These are phyloP conservation scores for Genyomyrus donnyi DNA, from an alignment of 2,113 vertebrate genomes.

Conservation along the genomic window DNA sequence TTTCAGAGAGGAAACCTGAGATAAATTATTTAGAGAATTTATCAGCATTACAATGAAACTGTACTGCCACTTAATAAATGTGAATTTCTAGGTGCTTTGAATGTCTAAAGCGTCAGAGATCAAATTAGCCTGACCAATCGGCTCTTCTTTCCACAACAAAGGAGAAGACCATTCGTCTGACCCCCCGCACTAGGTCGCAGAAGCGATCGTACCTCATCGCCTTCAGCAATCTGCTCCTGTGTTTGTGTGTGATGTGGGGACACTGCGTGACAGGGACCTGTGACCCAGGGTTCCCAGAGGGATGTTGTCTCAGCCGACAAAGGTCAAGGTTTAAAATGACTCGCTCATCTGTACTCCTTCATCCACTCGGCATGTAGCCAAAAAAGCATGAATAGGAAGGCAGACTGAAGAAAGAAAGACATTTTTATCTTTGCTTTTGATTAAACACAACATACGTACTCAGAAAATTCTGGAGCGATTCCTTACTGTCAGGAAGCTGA, in stretches of 20 bases:
- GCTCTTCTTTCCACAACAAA: not conserved
- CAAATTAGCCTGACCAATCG: not conserved
- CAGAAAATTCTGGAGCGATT: not conserved
- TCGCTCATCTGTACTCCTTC: not conserved
- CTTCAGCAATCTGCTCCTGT: not conserved
- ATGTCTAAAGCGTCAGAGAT: not conserved
- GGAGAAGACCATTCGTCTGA: not conserved
- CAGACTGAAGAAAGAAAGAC: not conserved
- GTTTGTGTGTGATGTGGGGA: not conserved
- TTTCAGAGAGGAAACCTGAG: not conserved
- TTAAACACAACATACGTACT: not conserved
- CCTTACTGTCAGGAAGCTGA: not conserved
- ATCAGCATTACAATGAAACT: not conserved
- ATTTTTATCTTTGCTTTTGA: not conserved
- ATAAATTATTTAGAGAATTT: not conserved
- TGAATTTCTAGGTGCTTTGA: not conserved
- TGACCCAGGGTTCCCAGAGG: not conserved
- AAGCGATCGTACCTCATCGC: not conserved
- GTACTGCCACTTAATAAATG: not conserved
- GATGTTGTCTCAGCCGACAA: not conserved
- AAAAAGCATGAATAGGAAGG: not conserved
- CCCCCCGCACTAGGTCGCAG: not conserved
- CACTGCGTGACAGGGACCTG: not conserved
- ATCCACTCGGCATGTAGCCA: too few relatives aligned
- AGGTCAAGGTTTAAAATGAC: not conserved